Conservation (phyloP, 2,888 invertebrate species). For the Sinentomon sp. region DNA sequence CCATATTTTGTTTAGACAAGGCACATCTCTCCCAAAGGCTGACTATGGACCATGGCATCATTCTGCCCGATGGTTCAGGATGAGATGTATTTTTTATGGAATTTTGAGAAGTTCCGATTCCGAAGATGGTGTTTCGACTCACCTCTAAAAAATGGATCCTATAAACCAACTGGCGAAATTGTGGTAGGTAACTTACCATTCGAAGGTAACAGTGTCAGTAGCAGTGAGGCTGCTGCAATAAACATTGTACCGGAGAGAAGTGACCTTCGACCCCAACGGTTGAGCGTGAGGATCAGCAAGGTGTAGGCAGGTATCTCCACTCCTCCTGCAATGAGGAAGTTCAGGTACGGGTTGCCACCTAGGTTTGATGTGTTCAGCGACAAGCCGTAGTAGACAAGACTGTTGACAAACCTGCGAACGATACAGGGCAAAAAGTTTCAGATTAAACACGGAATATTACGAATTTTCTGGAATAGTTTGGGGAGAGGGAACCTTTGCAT, state of each 20-base stretch:
- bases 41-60: no score
- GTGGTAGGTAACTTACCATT: conserved; percentile 24
- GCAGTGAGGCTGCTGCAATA: conserved; percentile 29
- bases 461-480: no score
- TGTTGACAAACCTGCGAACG: conserved; percentile 52
- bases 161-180: no score
- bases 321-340: conserved; percentile 41
- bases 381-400: conserved; percentile 46
- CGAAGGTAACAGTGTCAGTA: conserved; percentile 31
- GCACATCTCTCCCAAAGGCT: no score
- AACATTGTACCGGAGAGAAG: conserved; percentile 40
- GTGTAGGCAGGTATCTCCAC: conserved; percentile 46
- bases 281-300: conserved; percentile 33
- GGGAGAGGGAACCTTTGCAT: no score
- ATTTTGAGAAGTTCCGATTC: no score
- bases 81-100: no score
- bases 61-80: no score
- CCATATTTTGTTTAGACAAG: no score
- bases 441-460: conserved; percentile 30
- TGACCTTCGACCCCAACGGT: conserved; percentile 37
- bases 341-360: conserved; percentile 39
- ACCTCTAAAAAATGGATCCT: no score
- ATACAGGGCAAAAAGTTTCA: no score
- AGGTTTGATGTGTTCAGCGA: conserved; percentile 44
- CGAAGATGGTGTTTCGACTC: no score